These are phyloP conservation scores for Arrhopalites spinosus DNA, from an alignment of 2,888 invertebrate genomes.

Conservation along the genomic window DNA sequence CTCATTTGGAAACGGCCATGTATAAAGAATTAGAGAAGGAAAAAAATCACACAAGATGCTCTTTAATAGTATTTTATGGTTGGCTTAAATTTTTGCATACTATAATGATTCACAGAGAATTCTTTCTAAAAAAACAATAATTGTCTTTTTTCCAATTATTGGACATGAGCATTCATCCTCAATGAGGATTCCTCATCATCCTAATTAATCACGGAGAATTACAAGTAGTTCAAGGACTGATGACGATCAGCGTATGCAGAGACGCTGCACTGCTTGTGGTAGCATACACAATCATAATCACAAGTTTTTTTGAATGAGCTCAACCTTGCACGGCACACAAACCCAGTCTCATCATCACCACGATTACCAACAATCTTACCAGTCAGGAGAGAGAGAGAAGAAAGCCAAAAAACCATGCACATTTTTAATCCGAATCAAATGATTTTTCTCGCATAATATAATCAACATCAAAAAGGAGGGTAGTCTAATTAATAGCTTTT, in stretches of 20 bases:
- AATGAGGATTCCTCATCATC: too few relatives aligned
- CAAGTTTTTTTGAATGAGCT: neutral
- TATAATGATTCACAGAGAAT: neutral
- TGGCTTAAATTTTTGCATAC: neutral
- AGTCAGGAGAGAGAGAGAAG: neutral
- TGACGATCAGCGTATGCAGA: neutral
- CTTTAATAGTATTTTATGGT: neutral
- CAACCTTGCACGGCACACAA: slow-evolving; percentile 8
- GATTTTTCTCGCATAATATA: neutral
- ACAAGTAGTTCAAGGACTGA: slow-evolving; percentile 12
- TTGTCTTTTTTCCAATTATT: neutral
- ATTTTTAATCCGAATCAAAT: neutral
- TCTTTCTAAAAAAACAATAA: slow-evolving; percentile 1
- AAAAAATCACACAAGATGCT: too few relatives aligned
- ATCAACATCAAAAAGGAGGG: too few relatives aligned
- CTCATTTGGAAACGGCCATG: too few relatives aligned
- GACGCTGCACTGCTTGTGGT: neutral
- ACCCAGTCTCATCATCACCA: slow-evolving; percentile 3
- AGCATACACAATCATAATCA: neutral
- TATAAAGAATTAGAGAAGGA: too few relatives aligned
- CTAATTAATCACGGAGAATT: slow-evolving; percentile 25
- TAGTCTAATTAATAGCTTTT: too few relatives aligned
- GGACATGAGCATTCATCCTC: too few relatives aligned
- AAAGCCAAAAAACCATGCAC: neutral
- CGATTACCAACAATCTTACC: too few relatives aligned